A percentile compares a stretch with the other conserved stretches of the same genome.
Conservation (phyloP, 2,888 invertebrate genomes). For the Dorcus parallelipipedus region DNA sequence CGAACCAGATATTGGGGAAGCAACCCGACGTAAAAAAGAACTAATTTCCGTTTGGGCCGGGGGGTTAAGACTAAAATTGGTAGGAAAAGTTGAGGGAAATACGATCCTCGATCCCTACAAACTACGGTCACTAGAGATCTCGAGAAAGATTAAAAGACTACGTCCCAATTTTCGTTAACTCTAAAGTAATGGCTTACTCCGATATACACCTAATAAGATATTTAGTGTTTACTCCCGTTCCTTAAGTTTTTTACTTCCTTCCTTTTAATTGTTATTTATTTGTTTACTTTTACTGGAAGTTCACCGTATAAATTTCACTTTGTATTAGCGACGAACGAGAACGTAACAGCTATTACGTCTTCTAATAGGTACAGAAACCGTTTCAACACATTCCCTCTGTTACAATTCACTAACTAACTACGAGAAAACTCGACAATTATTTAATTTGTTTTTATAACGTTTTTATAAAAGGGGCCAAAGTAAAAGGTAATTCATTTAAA, state of each 20-base stretch:
- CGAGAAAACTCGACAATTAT: too few species aligned
- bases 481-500: too few species aligned
- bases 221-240: slow-evolving; percentile 35
- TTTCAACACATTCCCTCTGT: too few species aligned
- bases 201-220: slow-evolving; percentile 36
- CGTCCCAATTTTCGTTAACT: slow-evolving; percentile 34
- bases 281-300: slow-evolving; percentile 15
- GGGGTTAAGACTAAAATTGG: slow-evolving; percentile 42
- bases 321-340: too few species aligned
- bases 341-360: too few species aligned
- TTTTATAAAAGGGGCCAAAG: too few species aligned
- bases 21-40: slow-evolving; percentile 45
- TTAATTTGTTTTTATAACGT: too few species aligned
- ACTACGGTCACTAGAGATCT: slow-evolving; percentile 42
- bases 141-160: slow-evolving; percentile 38
- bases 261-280: slow-evolving; percentile 21
- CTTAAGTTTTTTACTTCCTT: slow-evolving; percentile 13
- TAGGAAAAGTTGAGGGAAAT: slow-evolving; percentile 33
- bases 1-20: slow-evolving; percentile 42
- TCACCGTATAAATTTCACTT: not conserved
- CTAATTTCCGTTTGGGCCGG: slow-evolving; percentile 45
- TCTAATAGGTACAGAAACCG: too few species aligned
- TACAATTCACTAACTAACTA: too few species aligned
- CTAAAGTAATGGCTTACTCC: slow-evolving; percentile 30
- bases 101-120: slow-evolving; percentile 36